Evolutionary conservation across 23 tunicate species (phyloP), one percentile per base, ranked within the genome.

Genomic region (Ciona savignyi): DNA sequence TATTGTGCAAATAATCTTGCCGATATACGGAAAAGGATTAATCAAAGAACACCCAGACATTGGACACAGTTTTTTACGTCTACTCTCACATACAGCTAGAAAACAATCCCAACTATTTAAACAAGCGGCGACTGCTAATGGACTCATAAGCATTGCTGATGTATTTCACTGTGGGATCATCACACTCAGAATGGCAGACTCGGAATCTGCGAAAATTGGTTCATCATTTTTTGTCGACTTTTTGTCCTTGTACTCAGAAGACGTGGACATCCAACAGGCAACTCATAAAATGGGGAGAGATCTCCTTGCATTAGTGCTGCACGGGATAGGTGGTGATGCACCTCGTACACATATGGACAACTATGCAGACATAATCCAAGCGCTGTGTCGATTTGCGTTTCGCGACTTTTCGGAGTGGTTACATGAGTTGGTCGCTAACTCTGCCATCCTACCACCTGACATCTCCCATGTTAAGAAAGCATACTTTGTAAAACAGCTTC

Each of bases 291-390:
- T 30, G 0, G 79, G 81, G 9, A 79, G 79, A 11, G 80, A 84
- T 20, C 82, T 90, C 19, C 34, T 74, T 24, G 35, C 34, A 29
- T 61, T 82, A 4, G 67, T 66, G 25, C 33, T 90, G 56, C 63
- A 65, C 34, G 91, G 82, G 2, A 88, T 95, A 22, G 95, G 90
- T 27, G 96, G 96, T 4, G 67, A 34, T 27, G 83, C 96, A 2
- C 86, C 96, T 2, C 76, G 99, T 15, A 66, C 83, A 23, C 32
- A 33, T 26, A 82, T 88, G 83, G 93, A 95, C 67, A 34, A 83
- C 61, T 68, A 87, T 26, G 91, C 96, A 3, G 99, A 95, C 70
- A 78, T 90, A 29, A 29, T 95, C 29, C 83, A 73, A 33, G 76
- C 70, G 21, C 30, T 95, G n/a, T 71, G 82, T 25, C 66, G 67